phyloP scores from a whole-genome alignment of 2,113 vertebrate genomes.

The Indicator indicator region DNA sequence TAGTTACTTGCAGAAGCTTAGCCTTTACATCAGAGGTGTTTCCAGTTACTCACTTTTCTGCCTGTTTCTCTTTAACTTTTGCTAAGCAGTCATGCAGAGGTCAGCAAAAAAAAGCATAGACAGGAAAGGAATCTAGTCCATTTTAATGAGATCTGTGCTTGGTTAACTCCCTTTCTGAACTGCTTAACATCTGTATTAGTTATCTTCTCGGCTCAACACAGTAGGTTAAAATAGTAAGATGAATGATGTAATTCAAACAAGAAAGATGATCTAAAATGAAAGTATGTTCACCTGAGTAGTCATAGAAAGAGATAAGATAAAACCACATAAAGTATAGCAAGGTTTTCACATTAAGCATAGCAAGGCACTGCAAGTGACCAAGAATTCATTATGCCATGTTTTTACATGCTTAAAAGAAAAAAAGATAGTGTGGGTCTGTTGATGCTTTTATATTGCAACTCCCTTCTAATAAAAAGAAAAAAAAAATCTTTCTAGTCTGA shows the following conservation, averaged over 20 bases:
- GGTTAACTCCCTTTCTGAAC: conserved; percentile 41
- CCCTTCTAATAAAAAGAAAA: not conserved
- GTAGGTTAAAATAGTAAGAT: conserved; percentile 36
- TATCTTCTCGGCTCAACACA: conserved; percentile 56
- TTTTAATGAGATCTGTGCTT: conserved; percentile 48
- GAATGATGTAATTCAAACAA: conserved; percentile 23
- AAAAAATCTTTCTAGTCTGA: not conserved
- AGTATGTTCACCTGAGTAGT: not conserved
- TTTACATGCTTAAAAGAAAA: conserved; percentile 37
- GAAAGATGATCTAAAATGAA: conserved; percentile 31
- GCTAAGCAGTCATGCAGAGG: conserved; percentile 24
- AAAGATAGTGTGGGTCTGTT: not conserved
- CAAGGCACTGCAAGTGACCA: not conserved
- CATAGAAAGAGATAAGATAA: conserved; percentile 48
- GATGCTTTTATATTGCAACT: not conserved
- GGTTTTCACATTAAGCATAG: conserved; percentile 15
- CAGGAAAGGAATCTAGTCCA: conserved; percentile 20
- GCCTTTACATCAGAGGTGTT: conserved; percentile 18
- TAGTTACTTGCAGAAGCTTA: conserved; percentile 2
- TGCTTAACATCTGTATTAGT: conserved; percentile 44
- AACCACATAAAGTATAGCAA: not conserved
- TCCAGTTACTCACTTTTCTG: conserved; percentile 13
- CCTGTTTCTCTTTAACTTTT: conserved; percentile 37
- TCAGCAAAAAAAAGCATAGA: conserved; percentile 12
- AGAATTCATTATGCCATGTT: conserved; percentile 24